These are phyloP conservation scores for Drosophila trichaetosa DNA, from an alignment of 2,888 invertebrate genomes.

Conservation along the genomic window DNA sequence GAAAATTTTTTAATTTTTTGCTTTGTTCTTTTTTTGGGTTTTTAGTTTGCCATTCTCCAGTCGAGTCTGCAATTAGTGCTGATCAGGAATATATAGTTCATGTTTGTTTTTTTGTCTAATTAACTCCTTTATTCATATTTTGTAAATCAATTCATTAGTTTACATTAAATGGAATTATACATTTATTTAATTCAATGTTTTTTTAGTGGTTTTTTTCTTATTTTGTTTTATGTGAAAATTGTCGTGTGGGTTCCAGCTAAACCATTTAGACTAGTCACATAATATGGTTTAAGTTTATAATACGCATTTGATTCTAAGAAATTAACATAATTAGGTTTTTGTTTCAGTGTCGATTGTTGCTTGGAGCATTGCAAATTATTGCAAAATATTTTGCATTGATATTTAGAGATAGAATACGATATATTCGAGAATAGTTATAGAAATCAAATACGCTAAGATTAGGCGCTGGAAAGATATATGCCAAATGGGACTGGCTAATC, in stretches of 20 bases:
- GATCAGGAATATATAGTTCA: background rate
- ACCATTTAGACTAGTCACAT: slow-evolving; percentile 77
- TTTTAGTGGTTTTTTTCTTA: slow-evolving; percentile 20
- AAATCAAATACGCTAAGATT: slow-evolving; percentile 71
- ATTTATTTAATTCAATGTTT: slow-evolving; percentile 45
- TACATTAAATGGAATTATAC: slow-evolving; percentile 74
- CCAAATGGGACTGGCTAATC: slow-evolving; percentile 54
- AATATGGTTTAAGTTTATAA: slow-evolving; percentile 76
- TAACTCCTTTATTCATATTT: slow-evolving; percentile 76
- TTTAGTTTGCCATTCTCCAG: background rate
- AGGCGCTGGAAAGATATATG: slow-evolving; percentile 55
- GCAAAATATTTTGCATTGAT: slow-evolving; percentile 30
- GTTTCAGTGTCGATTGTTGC: slow-evolving; percentile 43
- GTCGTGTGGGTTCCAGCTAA: slow-evolving; percentile 68
- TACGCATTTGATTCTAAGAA: slow-evolving; percentile 79
- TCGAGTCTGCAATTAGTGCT: background rate
- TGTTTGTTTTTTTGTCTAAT: slow-evolving; percentile 41
- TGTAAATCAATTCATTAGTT: slow-evolving; percentile 75
- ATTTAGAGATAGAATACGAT: slow-evolving; percentile 24
- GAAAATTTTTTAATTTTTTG: too few relatives aligned
- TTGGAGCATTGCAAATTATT: slow-evolving; percentile 73
- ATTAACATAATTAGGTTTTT: slow-evolving; percentile 61
- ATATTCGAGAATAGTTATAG: slow-evolving; percentile 70
- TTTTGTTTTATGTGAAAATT: slow-evolving; percentile 31
- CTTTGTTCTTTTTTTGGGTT: background rate